Evolutionary conservation across 2,113 vertebrate genomes (phyloP).

Genomic region (Pomatorhinus ruficollis): DNA sequence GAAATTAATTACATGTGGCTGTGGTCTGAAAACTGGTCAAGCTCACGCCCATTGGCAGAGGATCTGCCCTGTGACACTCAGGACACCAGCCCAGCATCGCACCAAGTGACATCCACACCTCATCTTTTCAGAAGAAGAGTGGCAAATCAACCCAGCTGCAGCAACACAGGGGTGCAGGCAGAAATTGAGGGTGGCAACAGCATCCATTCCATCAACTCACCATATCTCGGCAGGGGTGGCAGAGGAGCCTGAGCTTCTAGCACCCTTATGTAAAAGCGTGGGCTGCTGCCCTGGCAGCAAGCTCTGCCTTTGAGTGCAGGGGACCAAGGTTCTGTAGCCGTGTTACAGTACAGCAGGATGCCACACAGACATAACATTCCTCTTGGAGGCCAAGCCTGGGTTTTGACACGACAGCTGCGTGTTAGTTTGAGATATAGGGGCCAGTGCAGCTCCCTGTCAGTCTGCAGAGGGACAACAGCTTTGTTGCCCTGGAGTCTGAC

Average conservation of each 20-base stretch:
- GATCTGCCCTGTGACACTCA: background rate
- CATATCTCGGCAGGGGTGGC: background rate
- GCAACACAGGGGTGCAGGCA: accelerated
- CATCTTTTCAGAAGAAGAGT: background rate
- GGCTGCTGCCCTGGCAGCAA: background rate
- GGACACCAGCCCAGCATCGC: background rate
- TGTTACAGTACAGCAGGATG: background rate
- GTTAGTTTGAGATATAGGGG: accelerated
- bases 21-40: background rate
- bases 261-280: background rate
- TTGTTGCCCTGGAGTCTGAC: background rate
- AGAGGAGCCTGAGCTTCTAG: background rate
- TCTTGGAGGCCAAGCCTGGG: background rate
- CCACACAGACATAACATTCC: accelerated
- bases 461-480: background rate
- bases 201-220: background rate
- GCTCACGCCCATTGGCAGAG: background rate
- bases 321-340: background rate
- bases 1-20: background rate
- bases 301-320: background rate
- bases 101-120: accelerated
- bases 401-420: accelerated
- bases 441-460: background rate
- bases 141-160: background rate
- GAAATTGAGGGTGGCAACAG: background rate